Evolutionary conservation across 2,113 vertebrate species (phyloP).

Genomic region (Oenanthe oenanthe): DNA sequence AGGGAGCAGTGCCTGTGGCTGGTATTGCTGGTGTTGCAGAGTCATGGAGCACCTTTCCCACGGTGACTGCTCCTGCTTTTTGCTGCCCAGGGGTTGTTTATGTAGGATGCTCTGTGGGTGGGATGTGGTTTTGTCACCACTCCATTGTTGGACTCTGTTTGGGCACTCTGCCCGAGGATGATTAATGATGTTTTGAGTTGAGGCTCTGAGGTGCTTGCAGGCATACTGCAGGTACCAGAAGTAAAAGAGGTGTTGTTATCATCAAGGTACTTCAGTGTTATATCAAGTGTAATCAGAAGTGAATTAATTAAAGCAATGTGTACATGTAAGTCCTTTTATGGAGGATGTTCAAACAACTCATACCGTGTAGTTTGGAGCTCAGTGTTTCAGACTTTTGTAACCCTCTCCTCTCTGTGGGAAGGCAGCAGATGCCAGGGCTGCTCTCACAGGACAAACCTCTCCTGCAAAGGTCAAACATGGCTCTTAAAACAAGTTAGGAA

Average conservation of each 20-base stretch:
- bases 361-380: background rate
- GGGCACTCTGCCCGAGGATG: background rate
- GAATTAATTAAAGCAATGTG: slow-evolving; percentile 18
- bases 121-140: slow-evolving; percentile 21
- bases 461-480: background rate
- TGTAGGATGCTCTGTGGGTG: slow-evolving; percentile 7
- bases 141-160: background rate
- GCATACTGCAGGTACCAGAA: slow-evolving; percentile 12
- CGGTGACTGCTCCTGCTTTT: background rate
- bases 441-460: background rate
- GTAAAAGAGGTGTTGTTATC: slow-evolving; percentile 17
- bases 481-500: background rate
- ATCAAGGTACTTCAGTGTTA: slow-evolving; percentile 5
- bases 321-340: background rate
- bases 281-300: slow-evolving; percentile 14
- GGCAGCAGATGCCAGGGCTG: background rate
- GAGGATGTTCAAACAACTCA: background rate
- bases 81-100: background rate
- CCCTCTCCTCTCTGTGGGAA: background rate
- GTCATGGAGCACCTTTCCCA: background rate
- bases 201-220: slow-evolving; percentile 32
- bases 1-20: background rate
- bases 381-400: background rate
- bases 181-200: slow-evolving; percentile 31
- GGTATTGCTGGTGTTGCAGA: background rate